Percentiles rank a stretch among this genome's conserved stretches.
phyloP scores from a whole-genome alignment of 2,113 vertebrate species.

The Brevimyrus niger region DNA sequence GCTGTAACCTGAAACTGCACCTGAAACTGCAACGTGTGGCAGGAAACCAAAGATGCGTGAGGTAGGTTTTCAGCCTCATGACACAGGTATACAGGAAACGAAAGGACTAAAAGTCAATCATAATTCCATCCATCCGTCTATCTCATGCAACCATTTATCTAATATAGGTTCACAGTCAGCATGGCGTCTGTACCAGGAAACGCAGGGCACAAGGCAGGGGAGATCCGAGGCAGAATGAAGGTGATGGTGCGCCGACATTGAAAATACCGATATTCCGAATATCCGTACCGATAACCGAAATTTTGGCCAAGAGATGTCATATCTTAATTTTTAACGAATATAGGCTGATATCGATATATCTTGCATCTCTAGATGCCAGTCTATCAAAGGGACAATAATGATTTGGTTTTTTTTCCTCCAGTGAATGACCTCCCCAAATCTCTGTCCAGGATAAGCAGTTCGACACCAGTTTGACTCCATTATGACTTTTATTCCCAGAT shows the following conservation, averaged over 20 bases:
- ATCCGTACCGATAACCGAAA: background rate
- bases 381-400: background rate
- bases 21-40: background rate
- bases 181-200: background rate
- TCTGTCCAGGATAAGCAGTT: background rate
- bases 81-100: background rate
- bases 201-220: background rate
- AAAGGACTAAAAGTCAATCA: background rate
- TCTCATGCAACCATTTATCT: background rate
- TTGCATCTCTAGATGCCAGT: background rate
- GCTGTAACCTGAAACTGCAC: background rate
- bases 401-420: background rate
- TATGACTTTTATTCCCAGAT: background rate
- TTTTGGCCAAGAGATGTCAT: background rate
- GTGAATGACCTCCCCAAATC: background rate
- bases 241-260: background rate
- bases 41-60: background rate
- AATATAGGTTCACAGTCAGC: background rate
- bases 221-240: background rate
- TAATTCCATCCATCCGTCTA: background rate
- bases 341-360: background rate
- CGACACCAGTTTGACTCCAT: no score
- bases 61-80: background rate
- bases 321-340: background rate
- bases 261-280: no score